Evolutionary conservation across 2,797 vertebrate genomes (phyloP), one percentile per base, ranked within the genome.

Genomic region (Pantherophis alleghaniensis): DNA sequence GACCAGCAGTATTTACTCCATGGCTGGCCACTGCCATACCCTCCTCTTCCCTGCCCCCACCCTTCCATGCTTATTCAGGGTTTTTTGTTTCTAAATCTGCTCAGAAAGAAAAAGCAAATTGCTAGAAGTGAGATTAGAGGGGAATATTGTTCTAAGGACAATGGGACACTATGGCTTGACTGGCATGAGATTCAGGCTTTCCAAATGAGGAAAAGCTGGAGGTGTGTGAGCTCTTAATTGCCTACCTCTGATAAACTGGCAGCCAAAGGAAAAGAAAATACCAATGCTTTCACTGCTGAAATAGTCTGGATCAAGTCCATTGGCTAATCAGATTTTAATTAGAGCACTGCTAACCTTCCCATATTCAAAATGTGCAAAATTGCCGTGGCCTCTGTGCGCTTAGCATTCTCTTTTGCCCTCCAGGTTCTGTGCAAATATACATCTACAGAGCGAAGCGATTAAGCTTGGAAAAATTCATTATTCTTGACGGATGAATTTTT

Each of bases 151-250:
- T 97, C 97, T 94, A 97, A 94, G 97, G 95, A 98, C 97, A 98
- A 98, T 97, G 94, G 97, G 96, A 96, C 97, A 98, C 98, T 98
- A 97, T 98, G 94, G 95, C 94, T 96, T 96, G 95, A 96, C 97
- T 97, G 94, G 97, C 97, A 97, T 97, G 97, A 97, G 97, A 97
- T 97, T 96, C 94, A 92, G 16, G 94, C 96, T 97, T 98, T 96
- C 98, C 98, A 98, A 97, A 98, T 94, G 94, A 94, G 94, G 95
- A 95, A 96, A 96, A 97, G 94, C 96, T n/a, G 93, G 98, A 98
- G 98, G 98, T 98, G 98, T 98, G 97, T 97, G 97, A 98, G 97
- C 96, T 97, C 97, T 98, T 98, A 98, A 98, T 98, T 98, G 98
- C 97, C 96, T 97, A 97, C 97, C 97, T 98, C 97, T 97, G 97